phyloP scores from a whole-genome alignment of 2,888 invertebrate genomes.

The Harpagoxenus sublaevis region DNA sequence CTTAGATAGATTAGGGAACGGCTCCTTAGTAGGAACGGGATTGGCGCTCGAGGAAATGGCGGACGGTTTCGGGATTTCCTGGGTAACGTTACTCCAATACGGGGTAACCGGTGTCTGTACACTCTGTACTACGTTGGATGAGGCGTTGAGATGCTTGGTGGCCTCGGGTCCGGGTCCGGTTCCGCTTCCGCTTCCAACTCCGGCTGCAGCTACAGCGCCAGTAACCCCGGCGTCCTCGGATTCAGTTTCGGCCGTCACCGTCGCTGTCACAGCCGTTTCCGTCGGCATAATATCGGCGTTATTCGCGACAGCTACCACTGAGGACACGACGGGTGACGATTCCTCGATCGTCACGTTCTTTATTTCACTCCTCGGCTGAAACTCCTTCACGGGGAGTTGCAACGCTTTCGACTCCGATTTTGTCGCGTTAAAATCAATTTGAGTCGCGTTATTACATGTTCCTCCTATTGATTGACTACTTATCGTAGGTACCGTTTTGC shows the following conservation, averaged over 20 bases:
- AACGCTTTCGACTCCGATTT: constrained; percentile 79
- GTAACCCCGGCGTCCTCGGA: constrained; percentile 9
- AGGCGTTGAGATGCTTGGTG: constrained; percentile 59
- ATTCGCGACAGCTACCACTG: constrained; percentile 67
- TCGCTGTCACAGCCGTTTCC: constrained; percentile 1
- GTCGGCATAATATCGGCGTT: too few species aligned
- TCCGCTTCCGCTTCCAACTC: constrained; percentile 16
- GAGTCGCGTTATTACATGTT: constrained; percentile 66
- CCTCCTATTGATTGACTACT: constrained; percentile 74
- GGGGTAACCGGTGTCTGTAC: constrained; percentile 55
- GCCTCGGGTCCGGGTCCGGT: constrained; percentile 3
- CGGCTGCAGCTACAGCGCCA: constrained; percentile 70
- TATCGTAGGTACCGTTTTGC: constrained; percentile 68
- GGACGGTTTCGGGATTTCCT: constrained; percentile 72
- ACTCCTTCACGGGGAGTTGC: constrained; percentile 78
- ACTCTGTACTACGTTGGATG: constrained; percentile 57
- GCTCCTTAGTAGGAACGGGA: constrained; percentile 74
- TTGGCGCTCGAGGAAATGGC: constrained; percentile 71
- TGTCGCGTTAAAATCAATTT: constrained; percentile 64
- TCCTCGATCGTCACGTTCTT: constrained; percentile 75
- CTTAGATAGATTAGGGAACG: constrained; percentile 75
- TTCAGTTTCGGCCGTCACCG: constrained; percentile 54
- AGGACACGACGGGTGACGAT: constrained; percentile 52
- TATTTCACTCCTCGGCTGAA: constrained; percentile 79
- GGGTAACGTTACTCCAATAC: constrained; percentile 53